phyloP scores from a whole-genome alignment of 1,140 invertebrate genomes.

The Pseudobourletiella spinata region DNA sequence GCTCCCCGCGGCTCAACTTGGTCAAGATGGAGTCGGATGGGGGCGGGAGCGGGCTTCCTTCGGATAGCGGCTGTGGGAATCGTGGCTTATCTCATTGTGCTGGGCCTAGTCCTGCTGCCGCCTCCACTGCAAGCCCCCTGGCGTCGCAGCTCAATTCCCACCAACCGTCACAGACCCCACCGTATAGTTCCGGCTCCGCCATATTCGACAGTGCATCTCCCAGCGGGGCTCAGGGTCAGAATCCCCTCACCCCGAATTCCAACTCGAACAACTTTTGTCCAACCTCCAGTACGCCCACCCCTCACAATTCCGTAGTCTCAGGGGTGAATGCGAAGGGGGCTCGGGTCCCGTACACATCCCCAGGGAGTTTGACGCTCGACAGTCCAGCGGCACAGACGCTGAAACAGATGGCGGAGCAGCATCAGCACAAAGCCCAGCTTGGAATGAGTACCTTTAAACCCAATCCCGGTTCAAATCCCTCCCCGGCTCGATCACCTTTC shows the following conservation, averaged over 20 bases:
- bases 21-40: constrained; percentile 16
- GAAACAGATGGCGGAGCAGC: constrained; percentile 93
- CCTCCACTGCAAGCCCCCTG: constrained; percentile 33
- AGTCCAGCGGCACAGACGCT: constrained; percentile 74
- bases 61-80: constrained; percentile 31
- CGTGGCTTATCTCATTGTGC: constrained; percentile 26
- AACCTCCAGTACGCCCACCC: constrained; percentile 20
- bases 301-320: constrained; percentile 16
- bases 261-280: constrained; percentile 5
- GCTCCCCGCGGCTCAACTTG: constrained; percentile 3
- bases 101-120: constrained; percentile 35
- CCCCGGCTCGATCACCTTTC: constrained; percentile 31
- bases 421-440: constrained; percentile 65
- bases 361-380: constrained; percentile 37
- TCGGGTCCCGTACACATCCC: constrained; percentile 37
- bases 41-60: background rate
- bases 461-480: constrained; percentile 17
- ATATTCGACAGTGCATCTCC: constrained; percentile 22
- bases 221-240: background rate
- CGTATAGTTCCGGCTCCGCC: constrained; percentile 19
- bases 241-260: constrained; percentile 1
- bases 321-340: constrained; percentile 23
- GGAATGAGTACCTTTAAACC: constrained; percentile 43
- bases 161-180: constrained; percentile 28
- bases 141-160: constrained; percentile 35